Evolutionary conservation across 1,140 invertebrate genomes (phyloP).

Genomic region (Pogonomyrmex californicus): DNA sequence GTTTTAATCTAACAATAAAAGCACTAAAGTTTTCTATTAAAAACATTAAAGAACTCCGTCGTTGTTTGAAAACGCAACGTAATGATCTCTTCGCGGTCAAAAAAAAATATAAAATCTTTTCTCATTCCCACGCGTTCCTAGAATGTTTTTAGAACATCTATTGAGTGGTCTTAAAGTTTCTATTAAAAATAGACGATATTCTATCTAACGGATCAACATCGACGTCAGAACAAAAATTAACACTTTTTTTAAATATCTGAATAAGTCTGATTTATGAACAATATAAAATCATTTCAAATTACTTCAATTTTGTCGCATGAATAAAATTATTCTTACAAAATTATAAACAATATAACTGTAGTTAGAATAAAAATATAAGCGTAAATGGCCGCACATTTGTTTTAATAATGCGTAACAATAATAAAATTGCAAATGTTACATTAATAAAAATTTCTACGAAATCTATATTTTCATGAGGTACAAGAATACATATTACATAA

Average conservation of each 20-base stretch:
- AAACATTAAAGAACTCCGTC: neutral
- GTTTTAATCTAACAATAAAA: neutral
- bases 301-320: neutral
- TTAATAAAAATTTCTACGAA: neutral
- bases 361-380: conserved; percentile 20
- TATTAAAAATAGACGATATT: neutral
- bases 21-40: neutral
- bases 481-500: neutral
- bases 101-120: neutral
- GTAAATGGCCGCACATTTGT: neutral
- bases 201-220: neutral
- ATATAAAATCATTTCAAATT: conserved; percentile 25
- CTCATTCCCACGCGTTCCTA: neutral
- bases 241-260: neutral
- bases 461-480: neutral
- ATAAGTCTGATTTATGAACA: neutral
- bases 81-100: conserved; percentile 2
- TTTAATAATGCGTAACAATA: conserved; percentile 5
- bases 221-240: neutral
- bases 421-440: neutral
- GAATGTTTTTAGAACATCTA: conserved; percentile 5
- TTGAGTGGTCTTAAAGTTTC: neutral
- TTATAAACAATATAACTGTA: neutral
- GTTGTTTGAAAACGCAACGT: conserved; percentile 21
- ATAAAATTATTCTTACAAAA: neutral